Evolutionary conservation across 2,797 vertebrate species (phyloP).

Genomic region (Percopsis omiscomaycus): DNA sequence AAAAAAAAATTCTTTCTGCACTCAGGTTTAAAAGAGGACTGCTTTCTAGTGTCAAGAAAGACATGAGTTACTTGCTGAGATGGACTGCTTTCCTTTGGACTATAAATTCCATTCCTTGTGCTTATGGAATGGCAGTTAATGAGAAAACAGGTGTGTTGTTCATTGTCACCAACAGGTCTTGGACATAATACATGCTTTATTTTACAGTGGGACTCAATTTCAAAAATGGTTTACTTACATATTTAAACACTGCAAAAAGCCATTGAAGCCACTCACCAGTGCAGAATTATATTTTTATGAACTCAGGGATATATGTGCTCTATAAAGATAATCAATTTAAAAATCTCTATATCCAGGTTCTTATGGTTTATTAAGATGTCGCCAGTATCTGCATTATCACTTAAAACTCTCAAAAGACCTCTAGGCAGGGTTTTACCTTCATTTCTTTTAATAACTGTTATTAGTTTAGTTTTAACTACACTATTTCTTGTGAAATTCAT

Average conservation of each 20-base stretch:
- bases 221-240: too few species aligned
- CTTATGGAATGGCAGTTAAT: slow-evolving; percentile 80
- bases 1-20: slow-evolving; percentile 53
- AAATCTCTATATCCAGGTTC: too few species aligned
- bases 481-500: not conserved
- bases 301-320: too few species aligned
- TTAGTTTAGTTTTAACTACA: not conserved
- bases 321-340: too few species aligned
- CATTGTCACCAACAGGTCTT: slow-evolving; percentile 5
- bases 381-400: too few species aligned
- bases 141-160: slow-evolving; percentile 85
- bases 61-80: slow-evolving; percentile 82
- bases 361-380: too few species aligned
- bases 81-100: slow-evolving; percentile 84
- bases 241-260: too few species aligned
- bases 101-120: slow-evolving; percentile 74
- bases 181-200: not conserved
- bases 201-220: not conserved
- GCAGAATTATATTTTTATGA: too few species aligned
- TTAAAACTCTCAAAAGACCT: too few species aligned
- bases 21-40: slow-evolving; percentile 75
- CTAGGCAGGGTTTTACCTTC: too few species aligned
- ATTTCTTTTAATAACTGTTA: not conserved
- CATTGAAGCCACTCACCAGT: too few species aligned
- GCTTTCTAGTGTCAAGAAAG: slow-evolving; percentile 73